Conservation (phyloP, 92 coral and sea anemone genomes). For the Porites divaricata region DNA sequence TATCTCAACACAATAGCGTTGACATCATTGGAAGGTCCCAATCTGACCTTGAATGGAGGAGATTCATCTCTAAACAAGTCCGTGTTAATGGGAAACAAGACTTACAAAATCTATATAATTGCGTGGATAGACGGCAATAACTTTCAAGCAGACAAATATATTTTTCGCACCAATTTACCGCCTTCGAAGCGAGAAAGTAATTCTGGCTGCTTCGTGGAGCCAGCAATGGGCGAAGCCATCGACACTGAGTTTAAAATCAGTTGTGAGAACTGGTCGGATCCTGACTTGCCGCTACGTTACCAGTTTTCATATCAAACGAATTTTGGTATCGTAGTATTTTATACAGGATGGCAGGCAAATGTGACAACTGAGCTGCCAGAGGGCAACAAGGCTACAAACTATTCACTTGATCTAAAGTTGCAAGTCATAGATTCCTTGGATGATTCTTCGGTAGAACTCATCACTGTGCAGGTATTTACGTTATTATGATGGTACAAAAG, state of each 20-base stretch:
- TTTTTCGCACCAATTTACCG: constrained; percentile 64
- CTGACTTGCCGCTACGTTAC: constrained; percentile 71
- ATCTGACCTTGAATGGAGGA: constrained; percentile 22
- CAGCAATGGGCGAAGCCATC: constrained; percentile 67
- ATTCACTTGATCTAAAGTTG: constrained; percentile 52
- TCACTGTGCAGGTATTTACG: constrained; percentile 51
- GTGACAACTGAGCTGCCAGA: constrained; percentile 73
- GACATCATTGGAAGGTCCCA: constrained; percentile 55
- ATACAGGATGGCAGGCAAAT: constrained; percentile 51
- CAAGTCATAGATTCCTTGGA: constrained; percentile 69
- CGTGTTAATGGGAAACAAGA: constrained; percentile 7
- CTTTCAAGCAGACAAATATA: constrained; percentile 17
- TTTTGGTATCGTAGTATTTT: constrained; percentile 72
- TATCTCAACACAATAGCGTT: constrained; percentile 39
- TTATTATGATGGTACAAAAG: no score
- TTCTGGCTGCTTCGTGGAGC: constrained; percentile 59
- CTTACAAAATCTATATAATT: constrained; percentile 16
- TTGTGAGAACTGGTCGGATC: constrained; percentile 67
- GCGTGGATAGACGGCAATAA: constrained; percentile 31
- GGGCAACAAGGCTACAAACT: constrained; percentile 62
- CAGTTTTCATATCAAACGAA: constrained; percentile 67
- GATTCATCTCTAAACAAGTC: background rate
- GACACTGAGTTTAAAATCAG: constrained; percentile 60
- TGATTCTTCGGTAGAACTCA: constrained; percentile 46
- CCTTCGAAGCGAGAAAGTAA: constrained; percentile 21